Evolutionary conservation across 1,140 invertebrate species (phyloP).

Genomic region (Tetragonula clypearis): DNA sequence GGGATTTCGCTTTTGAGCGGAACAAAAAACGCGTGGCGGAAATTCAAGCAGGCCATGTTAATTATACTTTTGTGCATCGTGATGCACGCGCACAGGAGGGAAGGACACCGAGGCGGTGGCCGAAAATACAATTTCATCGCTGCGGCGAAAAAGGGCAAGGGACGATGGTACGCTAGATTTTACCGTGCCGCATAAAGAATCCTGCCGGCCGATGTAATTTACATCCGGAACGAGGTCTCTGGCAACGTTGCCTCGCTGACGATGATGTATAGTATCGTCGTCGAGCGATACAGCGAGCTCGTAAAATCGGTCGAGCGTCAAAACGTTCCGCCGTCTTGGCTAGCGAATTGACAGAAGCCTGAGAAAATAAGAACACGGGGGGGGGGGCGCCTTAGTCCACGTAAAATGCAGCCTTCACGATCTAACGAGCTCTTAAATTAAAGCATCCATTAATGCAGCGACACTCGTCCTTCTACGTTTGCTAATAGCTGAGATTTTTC

Average conservation of each 20-base stretch:
- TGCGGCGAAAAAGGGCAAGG: neutral
- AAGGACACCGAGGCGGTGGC: neutral
- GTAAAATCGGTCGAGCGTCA: conserved; percentile 5
- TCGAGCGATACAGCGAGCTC: too few species aligned
- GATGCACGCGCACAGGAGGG: neutral
- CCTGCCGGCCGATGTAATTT: conserved; percentile 11
- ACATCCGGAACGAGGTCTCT: conserved; percentile 12
- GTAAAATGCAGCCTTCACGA: neutral
- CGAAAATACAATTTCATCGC: conserved; percentile 9
- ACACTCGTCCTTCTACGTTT: neutral
- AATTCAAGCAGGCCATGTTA: neutral
- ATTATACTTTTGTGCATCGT: neutral
- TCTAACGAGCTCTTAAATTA: neutral
- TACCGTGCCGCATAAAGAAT: conserved; percentile 15
- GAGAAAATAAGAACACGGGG: neutral
- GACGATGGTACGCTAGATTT: neutral
- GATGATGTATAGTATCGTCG: neutral
- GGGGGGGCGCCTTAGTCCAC: neutral
- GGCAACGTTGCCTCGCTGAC: neutral
- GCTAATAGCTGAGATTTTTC: neutral
- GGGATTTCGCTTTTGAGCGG: neutral
- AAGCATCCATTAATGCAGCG: neutral
- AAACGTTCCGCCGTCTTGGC: neutral
- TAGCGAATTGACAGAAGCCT: neutral
- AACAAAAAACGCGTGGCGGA: neutral